Percentiles rank a stretch among this genome's conserved stretches.
Evolutionary conservation across 2,888 invertebrate species (phyloP).

Genomic region (Eupithecia vulgata): DNA sequence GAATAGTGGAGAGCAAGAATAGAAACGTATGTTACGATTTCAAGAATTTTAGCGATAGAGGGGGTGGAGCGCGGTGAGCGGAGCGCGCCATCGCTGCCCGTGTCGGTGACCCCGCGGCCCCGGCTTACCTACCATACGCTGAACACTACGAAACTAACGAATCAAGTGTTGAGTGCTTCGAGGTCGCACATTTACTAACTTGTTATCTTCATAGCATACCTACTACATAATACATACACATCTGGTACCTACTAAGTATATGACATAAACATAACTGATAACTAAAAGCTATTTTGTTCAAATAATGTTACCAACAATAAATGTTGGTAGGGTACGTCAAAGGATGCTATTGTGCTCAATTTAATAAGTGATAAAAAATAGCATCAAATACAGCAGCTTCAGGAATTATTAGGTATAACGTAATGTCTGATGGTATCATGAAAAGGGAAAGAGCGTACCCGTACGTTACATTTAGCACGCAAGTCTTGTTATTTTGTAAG

Average conservation of each 20-base stretch:
- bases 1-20: constrained; percentile 6
- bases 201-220: constrained; percentile 45
- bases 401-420: neutral
- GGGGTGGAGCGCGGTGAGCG: constrained; percentile 53
- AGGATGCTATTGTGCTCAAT: neutral
- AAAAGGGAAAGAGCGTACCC: constrained; percentile 7
- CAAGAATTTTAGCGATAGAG: constrained; percentile 54
- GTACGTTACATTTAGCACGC: constrained; percentile 26
- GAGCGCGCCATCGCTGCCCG: constrained; percentile 53
- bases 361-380: neutral
- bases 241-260: neutral
- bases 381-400: neutral
- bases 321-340: neutral
- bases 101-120: constrained; percentile 80
- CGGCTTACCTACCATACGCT: constrained; percentile 58
- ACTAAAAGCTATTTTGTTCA: constrained; percentile 2
- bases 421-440: neutral
- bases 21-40: constrained; percentile 38
- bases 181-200: constrained; percentile 64
- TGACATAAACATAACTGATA: constrained; percentile 13
- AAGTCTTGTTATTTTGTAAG: constrained; percentile 58
- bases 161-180: constrained; percentile 47
- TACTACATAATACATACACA: constrained; percentile 8
- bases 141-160: constrained; percentile 34
- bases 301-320: neutral